Evolutionary conservation across 2,113 vertebrate genomes (phyloP).

Genomic region (Passerina amoena): DNA sequence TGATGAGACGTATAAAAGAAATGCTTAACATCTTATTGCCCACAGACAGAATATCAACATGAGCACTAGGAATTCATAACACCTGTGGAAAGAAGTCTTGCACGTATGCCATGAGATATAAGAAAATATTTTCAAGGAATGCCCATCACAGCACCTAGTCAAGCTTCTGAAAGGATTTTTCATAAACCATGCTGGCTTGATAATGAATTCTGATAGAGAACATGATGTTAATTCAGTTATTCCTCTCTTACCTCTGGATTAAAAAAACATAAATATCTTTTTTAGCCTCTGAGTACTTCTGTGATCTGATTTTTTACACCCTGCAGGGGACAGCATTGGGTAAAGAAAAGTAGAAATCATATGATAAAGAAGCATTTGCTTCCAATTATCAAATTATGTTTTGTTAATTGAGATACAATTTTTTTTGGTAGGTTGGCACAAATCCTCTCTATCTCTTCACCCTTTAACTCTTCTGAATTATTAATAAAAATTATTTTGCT

Average conservation of each 20-base stretch:
- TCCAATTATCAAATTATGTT: conserved; percentile 75
- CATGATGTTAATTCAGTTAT: not conserved
- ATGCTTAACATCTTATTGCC: not conserved
- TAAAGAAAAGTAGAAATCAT: conserved; percentile 76
- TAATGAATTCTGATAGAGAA: conserved; percentile 16
- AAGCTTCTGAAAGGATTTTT: not conserved
- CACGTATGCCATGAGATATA: not conserved
- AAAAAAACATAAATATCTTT: not conserved
- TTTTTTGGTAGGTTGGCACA: not conserved
- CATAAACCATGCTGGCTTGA: not conserved
- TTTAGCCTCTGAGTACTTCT: conserved; percentile 32
- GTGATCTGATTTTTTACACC: conserved; percentile 77
- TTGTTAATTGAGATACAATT: conserved; percentile 72
- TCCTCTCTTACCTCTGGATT: not conserved
- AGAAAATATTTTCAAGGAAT: conserved; percentile 2
- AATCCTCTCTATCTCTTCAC: not conserved
- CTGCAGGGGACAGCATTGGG: conserved; percentile 85
- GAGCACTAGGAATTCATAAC: not conserved
- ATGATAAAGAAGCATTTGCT: conserved; percentile 77
- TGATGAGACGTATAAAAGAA: conserved; percentile 15
- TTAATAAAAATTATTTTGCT: conserved; percentile 67
- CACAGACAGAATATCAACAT: not conserved
- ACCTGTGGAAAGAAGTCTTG: not conserved
- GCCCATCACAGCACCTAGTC: not conserved
- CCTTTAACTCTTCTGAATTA: conserved; percentile 52